These are phyloP conservation scores for Lophotis ruficrista DNA, from an alignment of 2,113 vertebrate genomes.

Conservation along the genomic window DNA sequence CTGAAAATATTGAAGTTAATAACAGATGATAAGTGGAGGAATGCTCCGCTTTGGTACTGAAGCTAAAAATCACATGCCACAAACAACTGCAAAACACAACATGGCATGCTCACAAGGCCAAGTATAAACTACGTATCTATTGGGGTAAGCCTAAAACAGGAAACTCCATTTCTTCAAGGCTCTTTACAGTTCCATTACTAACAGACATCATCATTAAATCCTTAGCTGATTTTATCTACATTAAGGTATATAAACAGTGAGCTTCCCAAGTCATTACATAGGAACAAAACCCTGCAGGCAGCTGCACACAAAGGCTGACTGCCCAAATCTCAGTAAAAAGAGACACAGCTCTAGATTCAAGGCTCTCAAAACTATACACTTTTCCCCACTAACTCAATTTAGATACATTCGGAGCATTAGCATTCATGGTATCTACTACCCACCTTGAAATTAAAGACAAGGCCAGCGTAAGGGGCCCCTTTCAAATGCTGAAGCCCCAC, in stretches of 20 bases:
- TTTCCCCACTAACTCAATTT: neutral
- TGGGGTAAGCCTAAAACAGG: neutral
- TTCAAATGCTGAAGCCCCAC: neutral
- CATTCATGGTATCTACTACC: too few relatives aligned
- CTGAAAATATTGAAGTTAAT: neutral
- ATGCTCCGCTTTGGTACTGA: neutral
- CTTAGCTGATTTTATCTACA: neutral
- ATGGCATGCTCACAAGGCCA: neutral
- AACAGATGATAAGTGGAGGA: neutral
- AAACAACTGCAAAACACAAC: neutral
- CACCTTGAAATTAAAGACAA: neutral
- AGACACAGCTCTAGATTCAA: neutral
- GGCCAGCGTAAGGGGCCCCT: neutral
- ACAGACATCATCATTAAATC: neutral
- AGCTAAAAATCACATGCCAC: neutral
- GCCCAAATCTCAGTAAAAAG: neutral
- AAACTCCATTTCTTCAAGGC: neutral
- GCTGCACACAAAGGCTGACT: fast-evolving
- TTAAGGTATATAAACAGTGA: neutral
- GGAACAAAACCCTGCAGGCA: neutral
- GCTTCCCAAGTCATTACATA: fast-evolving
- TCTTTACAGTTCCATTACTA: neutral
- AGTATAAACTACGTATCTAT: neutral
- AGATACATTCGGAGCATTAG: too few relatives aligned
- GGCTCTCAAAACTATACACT: neutral